Base-by-base conservation (phyloP, 2,888 invertebrate genomes). In the Drosophila anomelani region DNA sequence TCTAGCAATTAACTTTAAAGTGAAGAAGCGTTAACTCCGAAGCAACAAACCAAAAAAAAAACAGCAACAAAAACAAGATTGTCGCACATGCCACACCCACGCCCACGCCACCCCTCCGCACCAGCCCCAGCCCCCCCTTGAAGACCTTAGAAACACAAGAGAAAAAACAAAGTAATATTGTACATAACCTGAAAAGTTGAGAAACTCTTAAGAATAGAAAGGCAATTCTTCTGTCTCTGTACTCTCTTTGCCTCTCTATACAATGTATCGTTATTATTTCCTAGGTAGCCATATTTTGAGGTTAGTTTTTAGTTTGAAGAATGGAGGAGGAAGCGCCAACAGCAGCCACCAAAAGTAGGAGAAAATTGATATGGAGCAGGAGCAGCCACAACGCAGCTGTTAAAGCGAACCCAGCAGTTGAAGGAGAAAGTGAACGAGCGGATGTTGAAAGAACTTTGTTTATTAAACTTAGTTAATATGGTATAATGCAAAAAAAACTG, bases 381-480 rank as follows among this genome's bases (percentile, higher is more conserved):
- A 59, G 58, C 58, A 49, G 36, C 34, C 34, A 56, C 64, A 54
- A 62, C 26, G 47, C 62, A 53, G 56, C 12, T 34, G 53, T 55
- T 13, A 43, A 29, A 17, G 47, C 20, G 36, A 23, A 17, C 41
- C 32, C 43, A 15, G 59, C 46, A 44, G 20, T 59, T 51, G 57
- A 41, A 51, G 47, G 32, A 60, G 75, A 34, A 39, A 13, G 29
- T 38, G 59, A 77, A 51, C 34, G 38, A 47, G 43, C 60, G 57
- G 62, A 86, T 78, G 85, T 88, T 84, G 71, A 80, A 49, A 76
- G 34, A 77, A 84, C 83, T 79, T 88, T 83, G 88, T 88, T 88
- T 88, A 89, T 85, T 85, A 77, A 88, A 82, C 85, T 87, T 85
- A 85, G 79, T 87, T 81, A 89, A 77, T 64, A 76, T 56, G 66